phyloP scores from a whole-genome alignment of 2,113 vertebrate species.

The Tetraodon nigroviridis region DNA sequence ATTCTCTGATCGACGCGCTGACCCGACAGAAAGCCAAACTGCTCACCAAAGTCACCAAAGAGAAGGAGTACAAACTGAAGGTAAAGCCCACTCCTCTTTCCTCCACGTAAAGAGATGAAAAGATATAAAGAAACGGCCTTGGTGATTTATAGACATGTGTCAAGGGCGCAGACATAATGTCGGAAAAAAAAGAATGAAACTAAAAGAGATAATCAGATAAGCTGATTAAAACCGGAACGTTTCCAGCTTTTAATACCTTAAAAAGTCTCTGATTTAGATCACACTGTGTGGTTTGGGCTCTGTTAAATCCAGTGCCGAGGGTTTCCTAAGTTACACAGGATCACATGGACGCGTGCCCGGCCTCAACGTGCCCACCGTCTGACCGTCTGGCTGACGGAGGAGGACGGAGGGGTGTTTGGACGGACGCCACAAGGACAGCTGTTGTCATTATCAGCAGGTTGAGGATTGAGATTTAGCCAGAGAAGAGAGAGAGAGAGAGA shows the following conservation, averaged over 20 bases:
- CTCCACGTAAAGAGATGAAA: too few species aligned
- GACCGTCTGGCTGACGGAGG: constrained; percentile 46
- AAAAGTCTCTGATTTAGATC: neutral
- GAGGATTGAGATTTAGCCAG: constrained; percentile 32
- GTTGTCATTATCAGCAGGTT: constrained; percentile 52
- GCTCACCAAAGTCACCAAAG: constrained; percentile 97
- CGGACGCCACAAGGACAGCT: constrained; percentile 54
- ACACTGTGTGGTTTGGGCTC: neutral
- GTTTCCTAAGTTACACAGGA: constrained; percentile 13
- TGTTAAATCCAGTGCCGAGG: constrained; percentile 22
- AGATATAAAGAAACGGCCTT: too few species aligned
- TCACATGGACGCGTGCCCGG: constrained; percentile 55
- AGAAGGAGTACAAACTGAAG: constrained; percentile 96
- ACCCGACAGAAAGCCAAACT: constrained; percentile 96
- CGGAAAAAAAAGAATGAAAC: neutral
- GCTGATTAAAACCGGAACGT: neutral
- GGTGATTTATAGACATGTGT: neutral
- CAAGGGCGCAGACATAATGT: too few species aligned
- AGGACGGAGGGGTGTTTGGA: constrained; percentile 15
- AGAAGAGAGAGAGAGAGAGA: constrained; percentile 34
- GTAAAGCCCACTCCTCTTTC: constrained; percentile 58
- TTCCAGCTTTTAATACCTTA: neutral
- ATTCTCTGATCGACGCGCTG: constrained; percentile 92
- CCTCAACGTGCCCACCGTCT: constrained; percentile 46
- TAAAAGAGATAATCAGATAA: neutral